Conservation (phyloP, 2,888 invertebrate species). For the Mythimna albipuncta region DNA sequence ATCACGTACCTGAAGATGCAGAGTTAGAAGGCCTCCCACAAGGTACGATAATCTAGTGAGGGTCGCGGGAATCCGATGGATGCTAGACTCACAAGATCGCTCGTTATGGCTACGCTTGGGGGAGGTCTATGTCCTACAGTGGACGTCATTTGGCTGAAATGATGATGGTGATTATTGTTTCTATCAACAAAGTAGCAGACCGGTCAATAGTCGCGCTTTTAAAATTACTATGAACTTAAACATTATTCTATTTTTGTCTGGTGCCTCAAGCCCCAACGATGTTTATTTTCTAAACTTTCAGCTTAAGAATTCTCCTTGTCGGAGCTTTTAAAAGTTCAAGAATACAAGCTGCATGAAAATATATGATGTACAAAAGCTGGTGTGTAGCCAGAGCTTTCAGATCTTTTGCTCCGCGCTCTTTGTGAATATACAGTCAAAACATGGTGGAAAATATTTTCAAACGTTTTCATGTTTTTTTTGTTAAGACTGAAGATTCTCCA, state of each 20-base stretch:
- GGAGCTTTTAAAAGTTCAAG: conserved; percentile 24
- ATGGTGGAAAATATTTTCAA: neutral
- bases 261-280: neutral
- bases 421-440: conserved; percentile 15
- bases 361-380: conserved; percentile 4
- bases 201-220: neutral
- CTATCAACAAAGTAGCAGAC: neutral
- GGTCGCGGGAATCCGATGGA: too few species aligned
- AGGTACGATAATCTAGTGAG: too few species aligned
- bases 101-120: too few species aligned
- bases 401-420: conserved; percentile 20
- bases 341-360: conserved; percentile 25
- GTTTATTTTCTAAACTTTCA: neutral
- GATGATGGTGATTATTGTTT: neutral
- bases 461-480: neutral
- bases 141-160: too few species aligned
- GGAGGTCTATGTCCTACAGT: too few species aligned
- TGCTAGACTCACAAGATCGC: too few species aligned
- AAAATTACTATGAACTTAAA: conserved; percentile 9
- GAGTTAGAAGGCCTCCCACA: too few species aligned
- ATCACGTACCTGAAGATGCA: too few species aligned
- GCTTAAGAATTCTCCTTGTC: conserved; percentile 16
- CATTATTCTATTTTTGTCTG: neutral
- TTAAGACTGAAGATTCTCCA: too few species aligned
- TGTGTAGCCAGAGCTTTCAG: neutral